Evolutionary conservation across 2,888 invertebrate species (phyloP).

Genomic region (Magallana nippona): DNA sequence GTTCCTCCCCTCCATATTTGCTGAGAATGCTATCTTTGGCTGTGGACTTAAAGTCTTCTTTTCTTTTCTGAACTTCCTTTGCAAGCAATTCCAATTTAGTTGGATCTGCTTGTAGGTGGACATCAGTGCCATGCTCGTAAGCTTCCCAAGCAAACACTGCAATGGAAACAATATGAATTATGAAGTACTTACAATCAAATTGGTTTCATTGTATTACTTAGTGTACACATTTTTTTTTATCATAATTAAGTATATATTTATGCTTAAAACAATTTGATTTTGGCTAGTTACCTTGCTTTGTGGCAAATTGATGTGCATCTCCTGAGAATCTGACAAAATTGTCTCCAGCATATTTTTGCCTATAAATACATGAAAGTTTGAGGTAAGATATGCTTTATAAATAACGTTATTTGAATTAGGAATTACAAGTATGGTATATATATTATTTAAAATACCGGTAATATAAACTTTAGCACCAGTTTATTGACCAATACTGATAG

Average conservation of each 20-base stretch:
- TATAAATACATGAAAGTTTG: slow-evolving; percentile 67
- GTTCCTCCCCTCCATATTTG: slow-evolving; percentile 96
- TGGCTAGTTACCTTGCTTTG: slow-evolving; percentile 85
- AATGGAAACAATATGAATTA: slow-evolving; percentile 39
- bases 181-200: not conserved
- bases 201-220: no score
- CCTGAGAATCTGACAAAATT: slow-evolving; percentile 97
- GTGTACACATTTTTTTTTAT: no score
- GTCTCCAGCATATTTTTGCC: slow-evolving; percentile 93
- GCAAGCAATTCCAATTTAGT: slow-evolving; percentile 96
- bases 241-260: no score
- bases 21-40: slow-evolving; percentile 90
- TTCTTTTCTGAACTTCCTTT: slow-evolving; percentile 93
- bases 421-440: not conserved
- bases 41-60: slow-evolving; percentile 92
- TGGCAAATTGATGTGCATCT: slow-evolving; percentile 93
- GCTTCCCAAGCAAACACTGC: slow-evolving; percentile 97
- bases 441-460: no score
- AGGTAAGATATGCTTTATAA: not conserved
- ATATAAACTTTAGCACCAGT: no score
- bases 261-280: not conserved
- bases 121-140: slow-evolving; percentile 83
- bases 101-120: slow-evolving; percentile 93
- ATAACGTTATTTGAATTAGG: not conserved
- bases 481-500: no score